Evolutionary conservation across 2,113 vertebrate species (phyloP).

Genomic region (Mellivora capensis): DNA sequence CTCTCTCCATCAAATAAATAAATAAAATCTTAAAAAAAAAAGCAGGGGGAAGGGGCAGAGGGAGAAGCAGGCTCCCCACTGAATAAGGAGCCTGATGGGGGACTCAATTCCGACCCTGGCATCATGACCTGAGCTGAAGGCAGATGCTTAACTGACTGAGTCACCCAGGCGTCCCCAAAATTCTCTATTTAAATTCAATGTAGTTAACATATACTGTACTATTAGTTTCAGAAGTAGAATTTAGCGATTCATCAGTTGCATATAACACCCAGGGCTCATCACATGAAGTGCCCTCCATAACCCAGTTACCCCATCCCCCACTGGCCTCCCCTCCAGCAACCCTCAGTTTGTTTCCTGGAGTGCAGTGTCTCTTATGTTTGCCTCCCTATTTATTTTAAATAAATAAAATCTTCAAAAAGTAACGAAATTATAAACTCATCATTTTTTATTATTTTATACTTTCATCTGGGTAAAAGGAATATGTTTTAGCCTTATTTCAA

Average conservation of each 20-base stretch:
- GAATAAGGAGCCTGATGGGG: too few species aligned
- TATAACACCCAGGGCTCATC: neutral
- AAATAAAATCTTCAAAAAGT: neutral
- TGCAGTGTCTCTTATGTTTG: neutral
- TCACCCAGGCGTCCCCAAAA: too few species aligned
- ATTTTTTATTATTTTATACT: neutral
- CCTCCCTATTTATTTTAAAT: neutral
- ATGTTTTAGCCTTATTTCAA: neutral
- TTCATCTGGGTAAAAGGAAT: neutral
- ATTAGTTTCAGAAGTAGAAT: neutral
- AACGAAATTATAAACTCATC: neutral
- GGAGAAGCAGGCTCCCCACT: too few species aligned
- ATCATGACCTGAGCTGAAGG: too few species aligned
- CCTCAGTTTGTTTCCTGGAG: neutral
- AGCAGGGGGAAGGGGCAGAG: too few species aligned
- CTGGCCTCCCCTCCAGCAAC: neutral
- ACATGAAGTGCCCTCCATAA: too few species aligned
- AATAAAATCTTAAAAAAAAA: too few species aligned
- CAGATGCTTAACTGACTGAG: too few species aligned
- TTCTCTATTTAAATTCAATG: neutral
- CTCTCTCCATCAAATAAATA: too few species aligned
- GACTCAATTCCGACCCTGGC: too few species aligned
- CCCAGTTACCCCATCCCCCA: neutral
- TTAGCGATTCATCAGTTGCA: neutral
- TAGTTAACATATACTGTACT: neutral